These are phyloP conservation scores for Atta cephalotes DNA, from an alignment of 1,140 invertebrate species.

Conservation along the genomic window DNA sequence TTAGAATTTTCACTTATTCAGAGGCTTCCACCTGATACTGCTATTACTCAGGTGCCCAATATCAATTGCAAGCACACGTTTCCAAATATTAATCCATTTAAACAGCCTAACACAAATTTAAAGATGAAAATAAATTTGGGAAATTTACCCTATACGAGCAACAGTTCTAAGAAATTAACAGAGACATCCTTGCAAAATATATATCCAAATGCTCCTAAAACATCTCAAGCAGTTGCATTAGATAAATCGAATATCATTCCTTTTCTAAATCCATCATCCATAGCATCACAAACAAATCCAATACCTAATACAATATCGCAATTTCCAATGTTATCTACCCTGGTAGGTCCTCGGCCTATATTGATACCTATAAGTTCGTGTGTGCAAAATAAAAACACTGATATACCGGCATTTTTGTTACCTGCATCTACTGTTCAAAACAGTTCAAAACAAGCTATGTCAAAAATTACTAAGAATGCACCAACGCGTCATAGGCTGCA, in stretches of 20 bases:
- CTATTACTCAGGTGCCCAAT: not conserved
- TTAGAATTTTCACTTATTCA: not conserved
- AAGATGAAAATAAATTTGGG: not conserved
- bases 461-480: not conserved
- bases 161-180: not conserved
- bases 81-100: not conserved
- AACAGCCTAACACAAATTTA: not conserved
- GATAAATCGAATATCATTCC: not conserved
- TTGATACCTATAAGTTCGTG: too few relatives aligned
- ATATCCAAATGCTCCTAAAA: not conserved
- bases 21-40: not conserved
- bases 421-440: not conserved
- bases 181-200: not conserved
- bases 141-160: not conserved
- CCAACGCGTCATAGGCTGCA: constrained; percentile 10
- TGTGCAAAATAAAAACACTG: not conserved
- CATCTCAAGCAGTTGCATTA: not conserved
- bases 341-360: too few relatives aligned
- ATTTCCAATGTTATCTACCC: too few relatives aligned
- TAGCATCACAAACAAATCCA: not conserved
- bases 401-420: not conserved
- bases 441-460: not conserved
- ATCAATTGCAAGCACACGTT: not conserved
- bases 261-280: not conserved
- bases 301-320: too few relatives aligned